phyloP scores from a whole-genome alignment of 2,888 invertebrate species.

The Flabesymbios commensalis region DNA sequence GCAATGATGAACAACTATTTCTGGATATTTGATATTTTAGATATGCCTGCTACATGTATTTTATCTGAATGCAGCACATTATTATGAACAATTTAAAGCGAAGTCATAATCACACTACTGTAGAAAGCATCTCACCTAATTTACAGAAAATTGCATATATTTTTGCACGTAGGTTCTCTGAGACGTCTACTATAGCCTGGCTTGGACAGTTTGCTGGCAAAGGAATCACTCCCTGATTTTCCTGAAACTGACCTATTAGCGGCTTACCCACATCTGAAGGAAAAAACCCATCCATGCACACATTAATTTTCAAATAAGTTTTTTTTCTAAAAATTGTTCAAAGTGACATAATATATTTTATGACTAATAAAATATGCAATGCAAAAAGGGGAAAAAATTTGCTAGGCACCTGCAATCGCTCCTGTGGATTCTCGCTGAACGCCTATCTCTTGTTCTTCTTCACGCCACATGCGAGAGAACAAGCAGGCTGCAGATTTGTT shows the following conservation, averaged over 20 bases:
- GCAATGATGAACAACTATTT: too few relatives aligned
- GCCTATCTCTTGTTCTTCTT: conserved; percentile 57
- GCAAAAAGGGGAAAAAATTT: too few relatives aligned
- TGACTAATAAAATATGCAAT: too few relatives aligned
- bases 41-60: too few relatives aligned
- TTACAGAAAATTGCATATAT: conserved; percentile 60
- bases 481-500: conserved; percentile 56
- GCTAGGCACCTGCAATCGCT: conserved; percentile 52
- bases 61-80: too few relatives aligned
- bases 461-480: conserved; percentile 59
- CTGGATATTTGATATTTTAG: too few relatives aligned
- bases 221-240: conserved; percentile 46
- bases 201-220: conserved; percentile 56
- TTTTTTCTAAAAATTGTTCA: too few relatives aligned
- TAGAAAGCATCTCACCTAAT: conserved; percentile 49
- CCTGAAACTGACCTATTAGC: conserved; percentile 50
- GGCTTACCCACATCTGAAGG: conserved; percentile 47
- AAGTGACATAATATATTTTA: too few relatives aligned
- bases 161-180: conserved; percentile 61
- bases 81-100: too few relatives aligned
- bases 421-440: conserved; percentile 50
- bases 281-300: neutral
- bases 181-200: conserved; percentile 60
- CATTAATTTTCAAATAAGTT: too few relatives aligned
- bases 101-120: too few relatives aligned